Base-by-base conservation (phyloP, 1,140 invertebrate genomes). In the Pinna nobilis region DNA sequence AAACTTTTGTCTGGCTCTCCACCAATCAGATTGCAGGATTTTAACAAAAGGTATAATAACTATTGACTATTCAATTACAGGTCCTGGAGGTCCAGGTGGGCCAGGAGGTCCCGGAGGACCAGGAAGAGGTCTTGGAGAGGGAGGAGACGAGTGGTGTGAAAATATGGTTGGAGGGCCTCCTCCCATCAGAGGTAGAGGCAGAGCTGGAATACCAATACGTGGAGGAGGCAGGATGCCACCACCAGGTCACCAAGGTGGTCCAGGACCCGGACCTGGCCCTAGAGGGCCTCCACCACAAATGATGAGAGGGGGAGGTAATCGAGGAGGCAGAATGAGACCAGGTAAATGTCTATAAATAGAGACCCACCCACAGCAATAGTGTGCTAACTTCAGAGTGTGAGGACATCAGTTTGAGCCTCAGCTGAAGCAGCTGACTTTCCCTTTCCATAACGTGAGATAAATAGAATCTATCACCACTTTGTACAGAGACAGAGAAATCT, bases 101-200 rank as follows among this genome's bases (percentile, higher is more conserved):
- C 18, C 39, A 63, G 59, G 59, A 41, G 59, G 59, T 37, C 59
- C 59, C 28, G 9, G 39, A 44, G 39, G 39, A 25, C 20, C 18
- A 51, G 64, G 64, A 59, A 63, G 57, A 55, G 68, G 57, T n/a
- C 30, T 71, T 11, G 44, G 50, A n/a, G n/a, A n/a, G 13, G 60
- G 30, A 13, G 60, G 33, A 35, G 68, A 76, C 39, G 73, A 64
- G 13, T 73, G 70, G 77, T 65, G 70, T 35, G 73, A 72, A 20
- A 78, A 74, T 49, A 78, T 74, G 76, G 67, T 74, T 49, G 72
- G 70, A 33, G 76, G 76, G 13, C 76, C 50, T 0, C 76, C 50
- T 0, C 51, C 39, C 6, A 63, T 67, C 65, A 65, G 53, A 60
- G 70, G 61, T 11, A 47, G 51, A 49, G 67, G 70, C 25, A 57